Conservation (phyloP, 2,797 vertebrate genomes). For the Chrysocyon brachyurus region DNA sequence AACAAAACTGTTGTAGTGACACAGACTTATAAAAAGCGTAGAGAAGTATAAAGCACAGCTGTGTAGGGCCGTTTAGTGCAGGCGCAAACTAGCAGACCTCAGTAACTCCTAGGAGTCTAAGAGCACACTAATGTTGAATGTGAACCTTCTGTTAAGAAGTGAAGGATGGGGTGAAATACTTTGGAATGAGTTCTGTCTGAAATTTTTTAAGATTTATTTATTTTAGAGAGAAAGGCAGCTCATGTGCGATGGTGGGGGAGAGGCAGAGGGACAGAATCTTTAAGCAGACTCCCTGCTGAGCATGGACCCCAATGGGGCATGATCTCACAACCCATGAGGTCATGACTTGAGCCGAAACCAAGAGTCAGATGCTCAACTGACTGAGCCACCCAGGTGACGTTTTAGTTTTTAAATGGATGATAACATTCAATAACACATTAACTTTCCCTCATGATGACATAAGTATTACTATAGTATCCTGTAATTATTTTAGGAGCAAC, state of each 20-base stretch:
- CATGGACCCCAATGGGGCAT: background rate
- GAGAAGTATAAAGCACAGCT: background rate
- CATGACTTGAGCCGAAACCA: background rate
- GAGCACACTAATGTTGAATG: background rate
- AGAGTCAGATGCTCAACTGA: background rate
- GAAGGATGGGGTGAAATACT: background rate
- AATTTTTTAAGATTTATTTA: background rate
- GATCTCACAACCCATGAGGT: background rate
- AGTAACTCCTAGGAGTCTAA: background rate
- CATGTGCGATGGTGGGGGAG: background rate
- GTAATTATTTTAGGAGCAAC: background rate
- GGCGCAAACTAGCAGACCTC: background rate
- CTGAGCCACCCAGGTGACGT: background rate
- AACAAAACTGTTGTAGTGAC: background rate
- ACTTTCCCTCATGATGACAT: background rate
- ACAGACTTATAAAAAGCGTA: background rate
- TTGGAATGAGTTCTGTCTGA: background rate
- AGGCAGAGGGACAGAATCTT: background rate
- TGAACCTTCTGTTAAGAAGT: background rate
- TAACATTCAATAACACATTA: slow-evolving; percentile 27
- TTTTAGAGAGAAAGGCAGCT: background rate
- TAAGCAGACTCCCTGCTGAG: background rate
- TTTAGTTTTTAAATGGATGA: slow-evolving; percentile 30
- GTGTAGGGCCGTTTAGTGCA: background rate
- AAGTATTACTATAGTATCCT: background rate